Evolutionary conservation across 2,113 vertebrate genomes (phyloP), one percentile per base, ranked within the genome.

Genomic region (Drymodes brunneopygia): DNA sequence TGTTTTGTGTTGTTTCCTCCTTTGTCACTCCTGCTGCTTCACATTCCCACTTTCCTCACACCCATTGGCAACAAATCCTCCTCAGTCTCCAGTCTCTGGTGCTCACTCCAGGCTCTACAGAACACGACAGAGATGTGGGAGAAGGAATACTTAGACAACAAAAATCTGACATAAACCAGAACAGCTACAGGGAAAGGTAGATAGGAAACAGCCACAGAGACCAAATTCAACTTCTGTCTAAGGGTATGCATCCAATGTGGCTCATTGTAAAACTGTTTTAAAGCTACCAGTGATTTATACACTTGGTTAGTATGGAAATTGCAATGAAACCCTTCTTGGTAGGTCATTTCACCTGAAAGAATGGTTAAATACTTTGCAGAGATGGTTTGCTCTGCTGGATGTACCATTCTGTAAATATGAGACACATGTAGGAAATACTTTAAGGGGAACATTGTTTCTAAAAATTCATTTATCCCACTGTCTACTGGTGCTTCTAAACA

Each of bases 121-220:
- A 60, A 48, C 2, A 75, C 50, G 20, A 29, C 44, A 62, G 60
- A 70, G 35, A 62, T 73, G 3, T 48, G 64, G 93, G 91, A 90
- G 50, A 40, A 75, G 44, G 78, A 93, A 83, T 40, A 47, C 36
- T 71, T 9, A 53, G 29, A 61, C 83, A 85, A 57, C 70, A 80
- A 88, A 96, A 92, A n/a, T n/a, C 56, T 51, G 47, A 93, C 54
- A 90, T 27, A 67, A 90, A 82, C 54, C 88, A 94, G 90, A 96
- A 25, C 75, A 86, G 50, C 60, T 61, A 42, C 19, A 66, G 42
- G 81, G 67, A 62, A 90, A 93, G 10, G 71, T 35, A 67, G 75
- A 85, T 2, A 54, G 27, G 85, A 92, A 95, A 78, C 75, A 93
- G 79, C 35, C 77, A 31, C 50, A 45, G 40, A 40, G 56, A 86